These are phyloP conservation scores for Steinernema scapterisci DNA, from an alignment of 2,888 invertebrate species.

Conservation along the genomic window DNA sequence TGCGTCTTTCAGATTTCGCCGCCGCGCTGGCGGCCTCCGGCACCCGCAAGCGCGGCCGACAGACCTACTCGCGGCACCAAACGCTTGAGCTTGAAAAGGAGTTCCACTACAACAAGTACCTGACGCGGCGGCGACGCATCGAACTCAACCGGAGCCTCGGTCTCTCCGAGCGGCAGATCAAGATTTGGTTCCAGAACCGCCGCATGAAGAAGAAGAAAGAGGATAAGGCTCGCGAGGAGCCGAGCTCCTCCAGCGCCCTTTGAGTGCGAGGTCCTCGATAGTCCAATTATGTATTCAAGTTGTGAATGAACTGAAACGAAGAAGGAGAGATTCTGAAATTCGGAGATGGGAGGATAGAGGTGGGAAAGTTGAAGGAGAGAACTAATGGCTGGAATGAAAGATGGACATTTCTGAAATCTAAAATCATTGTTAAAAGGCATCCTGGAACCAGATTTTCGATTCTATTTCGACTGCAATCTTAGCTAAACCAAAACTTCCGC, in stretches of 20 bases:
- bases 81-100: slow-evolving; percentile 66
- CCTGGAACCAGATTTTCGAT: no score
- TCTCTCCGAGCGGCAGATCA: slow-evolving; percentile 65
- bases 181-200: slow-evolving; percentile 67
- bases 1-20: slow-evolving; percentile 23
- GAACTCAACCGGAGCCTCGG: slow-evolving; percentile 63
- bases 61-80: slow-evolving; percentile 64
- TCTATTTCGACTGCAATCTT: no score
- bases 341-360: no score
- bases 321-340: neutral
- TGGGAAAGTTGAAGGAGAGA: no score
- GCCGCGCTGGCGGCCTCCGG: slow-evolving; percentile 35
- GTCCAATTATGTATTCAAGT: neutral
- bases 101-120: slow-evolving; percentile 65
- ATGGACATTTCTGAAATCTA: no score
- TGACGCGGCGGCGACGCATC: slow-evolving; percentile 62
- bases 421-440: no score
- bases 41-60: slow-evolving; percentile 62
- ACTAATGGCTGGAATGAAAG: no score
- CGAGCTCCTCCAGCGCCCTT: neutral
- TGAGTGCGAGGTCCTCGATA: neutral
- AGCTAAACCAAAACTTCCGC: no score
- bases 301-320: neutral
- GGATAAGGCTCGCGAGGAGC: slow-evolving; percentile 41
- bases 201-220: slow-evolving; percentile 67